Evolutionary conservation across 2,797 vertebrate species (phyloP).

Genomic region (Chiropotes sagulatus): DNA sequence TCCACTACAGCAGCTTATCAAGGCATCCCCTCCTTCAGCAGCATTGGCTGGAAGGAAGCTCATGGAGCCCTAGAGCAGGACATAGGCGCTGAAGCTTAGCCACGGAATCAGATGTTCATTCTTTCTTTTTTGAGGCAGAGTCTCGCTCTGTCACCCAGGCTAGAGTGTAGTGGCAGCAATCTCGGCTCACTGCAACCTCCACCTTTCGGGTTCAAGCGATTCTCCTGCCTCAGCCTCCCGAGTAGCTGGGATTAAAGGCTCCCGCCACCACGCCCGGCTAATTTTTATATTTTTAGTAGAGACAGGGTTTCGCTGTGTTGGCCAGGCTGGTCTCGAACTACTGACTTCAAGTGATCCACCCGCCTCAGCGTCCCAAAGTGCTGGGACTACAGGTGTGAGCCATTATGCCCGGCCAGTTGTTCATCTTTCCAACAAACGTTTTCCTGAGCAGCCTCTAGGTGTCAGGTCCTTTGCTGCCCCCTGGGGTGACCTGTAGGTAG

Average conservation of each 20-base stretch:
- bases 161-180: too few relatives aligned
- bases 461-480: background rate
- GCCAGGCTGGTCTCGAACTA: too few relatives aligned
- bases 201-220: too few relatives aligned
- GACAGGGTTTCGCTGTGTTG: too few relatives aligned
- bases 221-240: too few relatives aligned
- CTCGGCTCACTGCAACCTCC: too few relatives aligned
- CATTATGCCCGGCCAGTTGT: background rate
- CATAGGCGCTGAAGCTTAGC: background rate
- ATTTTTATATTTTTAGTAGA: too few relatives aligned
- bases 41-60: background rate
- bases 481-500: background rate
- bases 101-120: background rate
- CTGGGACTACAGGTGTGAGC: background rate
- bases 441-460: background rate
- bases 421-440: background rate
- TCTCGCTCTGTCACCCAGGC: too few relatives aligned
- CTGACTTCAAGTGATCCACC: too few relatives aligned
- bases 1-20: background rate
- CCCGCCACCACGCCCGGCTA: too few relatives aligned
- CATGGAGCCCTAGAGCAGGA: background rate
- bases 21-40: background rate
- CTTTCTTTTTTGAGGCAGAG: too few relatives aligned
- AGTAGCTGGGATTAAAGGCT: too few relatives aligned
- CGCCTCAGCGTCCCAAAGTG: fast-evolving